Evolutionary conservation across 2,888 invertebrate species (phyloP).

Genomic region (Heteropelma amictum): DNA sequence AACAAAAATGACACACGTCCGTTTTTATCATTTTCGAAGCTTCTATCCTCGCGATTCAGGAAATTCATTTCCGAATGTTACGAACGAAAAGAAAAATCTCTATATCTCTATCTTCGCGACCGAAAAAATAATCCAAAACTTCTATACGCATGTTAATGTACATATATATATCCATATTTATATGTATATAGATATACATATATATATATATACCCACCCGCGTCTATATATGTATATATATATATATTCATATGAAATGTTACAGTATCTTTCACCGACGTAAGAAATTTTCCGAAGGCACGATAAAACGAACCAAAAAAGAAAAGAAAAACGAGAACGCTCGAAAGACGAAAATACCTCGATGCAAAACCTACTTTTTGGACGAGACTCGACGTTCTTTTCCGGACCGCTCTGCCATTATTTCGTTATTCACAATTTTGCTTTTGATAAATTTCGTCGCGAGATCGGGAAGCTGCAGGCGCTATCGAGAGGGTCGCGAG

Average conservation of each 20-base stretch:
- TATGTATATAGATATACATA: conserved; percentile 77
- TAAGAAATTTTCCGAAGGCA: conserved; percentile 68
- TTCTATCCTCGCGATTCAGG: conserved; percentile 35
- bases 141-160: conserved; percentile 77
- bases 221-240: conserved; percentile 77
- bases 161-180: conserved; percentile 74
- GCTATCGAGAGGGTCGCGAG: too few relatives aligned
- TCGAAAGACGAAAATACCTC: background rate
- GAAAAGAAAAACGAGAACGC: conserved; percentile 31
- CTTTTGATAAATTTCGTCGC: too few relatives aligned
- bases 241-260: conserved; percentile 72
- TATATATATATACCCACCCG: too few relatives aligned
- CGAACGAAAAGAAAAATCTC: conserved; percentile 39
- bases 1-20: conserved; percentile 25
- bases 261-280: conserved; percentile 75
- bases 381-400: conserved; percentile 42
- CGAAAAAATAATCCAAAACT: conserved; percentile 62
- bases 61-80: conserved; percentile 48
- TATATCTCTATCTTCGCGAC: conserved; percentile 47
- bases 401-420: background rate
- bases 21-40: conserved; percentile 52
- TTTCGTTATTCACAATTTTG: too few relatives aligned
- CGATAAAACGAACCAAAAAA: conserved; percentile 52
- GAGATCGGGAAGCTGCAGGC: too few relatives aligned
- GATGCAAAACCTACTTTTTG: too few relatives aligned